Base-by-base conservation (phyloP, 2,888 invertebrate species). In the Malthinus flaveolus region DNA sequence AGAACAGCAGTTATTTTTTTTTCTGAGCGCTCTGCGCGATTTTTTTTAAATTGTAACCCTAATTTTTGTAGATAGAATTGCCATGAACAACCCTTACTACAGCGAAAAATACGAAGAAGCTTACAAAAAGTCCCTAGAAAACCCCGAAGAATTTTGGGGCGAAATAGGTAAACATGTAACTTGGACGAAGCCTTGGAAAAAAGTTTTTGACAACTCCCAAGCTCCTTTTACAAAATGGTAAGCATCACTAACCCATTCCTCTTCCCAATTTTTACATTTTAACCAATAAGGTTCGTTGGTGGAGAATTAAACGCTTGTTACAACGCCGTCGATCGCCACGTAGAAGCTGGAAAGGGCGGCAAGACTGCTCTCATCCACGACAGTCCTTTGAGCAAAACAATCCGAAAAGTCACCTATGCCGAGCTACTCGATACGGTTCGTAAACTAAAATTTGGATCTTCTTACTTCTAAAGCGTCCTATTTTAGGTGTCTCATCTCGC, bases 261-360 rank as follows among this genome's bases (percentile, higher is more conserved):
- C n/a, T 15, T 15, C 7, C n/a, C n/a, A n/a, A n/a, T n/a, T 42
- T 42, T 15, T 42, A 23, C 13, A 11, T 42, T 12, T 32, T 11
- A 39, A 12, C 5, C 10, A 48, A 68, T 68, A 42, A 91, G 93
- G 93, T 94, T 89, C 82, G 86, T 87, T 1, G 96, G 94, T 0
- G 97, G 96, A 0, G 90, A 95, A 77, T 76, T 96, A 74, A 97
- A 95, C 70, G 94, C 95, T 0, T 95, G 95, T 72, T 90, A 95
- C 82, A 97, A 97, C 77, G 92, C 95, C 0, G 82, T 97, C 7
- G 97, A 97, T 78, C 85, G 96, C 0, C 96, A 97, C 79, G 90
- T 96, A 4, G 82, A 84, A 6, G 85, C 84, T 0, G 95, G 95
- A 0, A 82, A 84, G 9, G 95, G 94, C 0, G 84, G 87, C 7